Evolutionary conservation across 2,888 invertebrate species (phyloP), one percentile per base, ranked within the genome.

Genomic region (Dicyrtomina minuta): DNA sequence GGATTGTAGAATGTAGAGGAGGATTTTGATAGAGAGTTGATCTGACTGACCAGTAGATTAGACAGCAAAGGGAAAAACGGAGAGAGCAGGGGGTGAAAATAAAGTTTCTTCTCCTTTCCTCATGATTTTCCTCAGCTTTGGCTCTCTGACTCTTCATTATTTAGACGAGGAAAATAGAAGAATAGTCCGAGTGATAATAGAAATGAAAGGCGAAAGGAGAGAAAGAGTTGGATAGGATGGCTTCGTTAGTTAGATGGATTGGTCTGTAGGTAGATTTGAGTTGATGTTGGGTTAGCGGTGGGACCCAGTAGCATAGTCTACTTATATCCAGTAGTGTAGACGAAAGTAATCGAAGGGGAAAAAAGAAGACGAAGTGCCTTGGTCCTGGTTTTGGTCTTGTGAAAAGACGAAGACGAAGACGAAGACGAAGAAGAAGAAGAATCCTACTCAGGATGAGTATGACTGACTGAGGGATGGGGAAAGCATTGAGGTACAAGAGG

Each of bases 31-130:
- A 58, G 46, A 66, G 66, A 20, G 44, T 17, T 66, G 59, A 66
- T 66, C 66, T 59, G 66, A 59, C 66, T 66, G 66, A 66, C 58
- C 66, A 26, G 58, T 17, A 66, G 66, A 66, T 66, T 66, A 66
- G 44, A 44, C 56, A 56, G 17, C 24, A 44, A 58, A 3, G 3
- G 56, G 10, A 20, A 55, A 66, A 55, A 39, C 27, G 51, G 27
- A 51, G 60, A 46, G 26, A 22, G 22, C 26, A 24, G 46, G 55
- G 49, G n/a, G 26, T 22, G 53, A 24, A 43, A 49, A 24, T 20
- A 15, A 65, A 65, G 24, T 62, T 44, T 62, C 24, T 24, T 46
- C 5, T 46, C 46, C 13, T 46, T 12, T 12, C 10, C 46, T 46
- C 20, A 20, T 6, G 5, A 12, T 46, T 46, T 53, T 5, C 53